These are phyloP conservation scores for Schizopygopsis pylzovi DNA, from an alignment of 2,797 vertebrate species.

Conservation along the genomic window DNA sequence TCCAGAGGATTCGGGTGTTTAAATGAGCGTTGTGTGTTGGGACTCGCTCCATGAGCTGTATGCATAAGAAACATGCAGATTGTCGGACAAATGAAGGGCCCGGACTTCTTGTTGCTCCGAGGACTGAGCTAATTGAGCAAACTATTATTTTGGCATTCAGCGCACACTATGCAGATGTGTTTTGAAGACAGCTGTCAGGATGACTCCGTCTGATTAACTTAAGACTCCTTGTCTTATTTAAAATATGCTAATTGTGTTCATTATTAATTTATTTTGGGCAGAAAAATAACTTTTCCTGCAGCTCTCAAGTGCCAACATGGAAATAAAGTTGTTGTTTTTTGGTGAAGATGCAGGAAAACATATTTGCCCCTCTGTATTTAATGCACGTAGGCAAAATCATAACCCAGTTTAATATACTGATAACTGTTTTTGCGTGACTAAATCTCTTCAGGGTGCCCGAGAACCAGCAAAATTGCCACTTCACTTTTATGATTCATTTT, in stretches of 20 bases:
- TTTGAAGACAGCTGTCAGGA: not conserved
- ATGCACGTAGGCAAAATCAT: not conserved
- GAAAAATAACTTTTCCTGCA: not conserved
- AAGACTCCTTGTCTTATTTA: not conserved
- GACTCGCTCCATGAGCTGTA: not conserved
- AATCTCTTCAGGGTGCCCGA: slow-evolving; percentile 12
- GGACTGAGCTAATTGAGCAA: slow-evolving; percentile 3
- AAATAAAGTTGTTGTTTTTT: not conserved
- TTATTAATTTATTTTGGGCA: not conserved
- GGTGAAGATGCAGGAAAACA: not conserved
- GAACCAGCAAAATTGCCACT: slow-evolving; percentile 16
- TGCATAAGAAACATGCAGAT: not conserved
- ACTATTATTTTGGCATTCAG: slow-evolving; percentile 14
- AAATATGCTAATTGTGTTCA: not conserved
- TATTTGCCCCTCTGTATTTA: not conserved
- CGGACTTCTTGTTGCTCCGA: not conserved
- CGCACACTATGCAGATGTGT: not conserved
- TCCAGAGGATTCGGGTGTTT: not conserved
- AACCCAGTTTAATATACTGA: slow-evolving; percentile 31
- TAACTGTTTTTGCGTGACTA: slow-evolving; percentile 11
- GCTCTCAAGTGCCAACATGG: not conserved
- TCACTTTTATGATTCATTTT: not conserved
- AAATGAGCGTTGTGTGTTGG: slow-evolving; percentile 18
- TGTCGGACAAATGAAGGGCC: slow-evolving; percentile 7
- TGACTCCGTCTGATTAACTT: not conserved